phyloP scores from a whole-genome alignment of 2,797 vertebrate genomes.

The Otus scops region DNA sequence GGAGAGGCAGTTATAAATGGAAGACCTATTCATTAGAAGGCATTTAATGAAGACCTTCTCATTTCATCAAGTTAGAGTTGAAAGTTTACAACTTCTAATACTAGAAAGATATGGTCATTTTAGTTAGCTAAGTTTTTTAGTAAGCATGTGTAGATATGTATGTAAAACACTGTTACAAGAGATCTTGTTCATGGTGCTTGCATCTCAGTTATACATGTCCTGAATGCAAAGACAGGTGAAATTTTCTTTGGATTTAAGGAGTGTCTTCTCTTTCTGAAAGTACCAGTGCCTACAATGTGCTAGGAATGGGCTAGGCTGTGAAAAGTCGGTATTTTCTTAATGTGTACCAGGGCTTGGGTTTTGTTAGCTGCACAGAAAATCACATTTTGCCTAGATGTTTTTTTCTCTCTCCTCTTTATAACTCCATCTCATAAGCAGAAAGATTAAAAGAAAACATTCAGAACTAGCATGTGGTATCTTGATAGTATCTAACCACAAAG shows the following conservation, averaged over 20 bases:
- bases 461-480: background rate
- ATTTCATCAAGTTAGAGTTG: conserved; percentile 2
- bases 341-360: background rate
- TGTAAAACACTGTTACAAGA: background rate
- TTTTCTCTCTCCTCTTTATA: background rate
- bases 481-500: background rate
- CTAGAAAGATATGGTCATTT: background rate
- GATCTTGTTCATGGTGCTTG: background rate
- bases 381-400: background rate
- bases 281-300: background rate
- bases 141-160: background rate
- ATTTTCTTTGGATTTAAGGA: background rate
- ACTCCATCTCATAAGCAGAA: background rate
- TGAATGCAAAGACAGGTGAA: background rate
- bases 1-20: conserved; percentile 45
- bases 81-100: conserved; percentile 5
- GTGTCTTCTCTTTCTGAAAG: background rate
- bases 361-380: background rate
- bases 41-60: background rate
- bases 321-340: background rate
- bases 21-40: conserved; percentile 59
- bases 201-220: background rate
- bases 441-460: background rate
- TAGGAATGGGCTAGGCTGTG: background rate
- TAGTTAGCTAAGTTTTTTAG: background rate